Evolutionary conservation across 2,797 vertebrate species (phyloP).

Genomic region (Crenuchus spilurus): DNA sequence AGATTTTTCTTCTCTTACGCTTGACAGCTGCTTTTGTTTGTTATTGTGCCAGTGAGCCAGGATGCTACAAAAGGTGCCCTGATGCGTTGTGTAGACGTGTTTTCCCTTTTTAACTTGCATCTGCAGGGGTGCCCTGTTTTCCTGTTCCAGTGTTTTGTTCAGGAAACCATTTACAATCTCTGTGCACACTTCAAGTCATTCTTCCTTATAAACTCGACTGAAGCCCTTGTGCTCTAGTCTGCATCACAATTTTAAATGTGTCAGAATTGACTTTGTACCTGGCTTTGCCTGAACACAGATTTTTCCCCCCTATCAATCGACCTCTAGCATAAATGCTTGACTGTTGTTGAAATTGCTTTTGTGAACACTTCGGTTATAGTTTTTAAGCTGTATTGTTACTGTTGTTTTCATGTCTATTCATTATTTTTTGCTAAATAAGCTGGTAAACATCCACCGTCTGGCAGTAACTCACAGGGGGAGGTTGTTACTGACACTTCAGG

Average conservation of each 20-base stretch:
- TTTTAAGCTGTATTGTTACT: neutral
- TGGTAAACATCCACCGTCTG: neutral
- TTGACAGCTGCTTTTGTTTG: constrained; percentile 28
- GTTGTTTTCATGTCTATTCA: neutral
- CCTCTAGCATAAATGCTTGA: neutral
- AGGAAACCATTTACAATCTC: constrained; percentile 41
- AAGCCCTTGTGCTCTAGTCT: constrained; percentile 49
- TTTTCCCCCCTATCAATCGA: too few relatives aligned
- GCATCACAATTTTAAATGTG: constrained; percentile 60
- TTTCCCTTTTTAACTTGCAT: constrained; percentile 29
- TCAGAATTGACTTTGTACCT: constrained; percentile 46
- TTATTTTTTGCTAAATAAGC: neutral
- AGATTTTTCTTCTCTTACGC: neutral
- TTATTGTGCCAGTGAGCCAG: constrained; percentile 30
- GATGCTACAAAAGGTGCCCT: constrained; percentile 39
- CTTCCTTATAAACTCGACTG: constrained; percentile 34
- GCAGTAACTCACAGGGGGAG: neutral
- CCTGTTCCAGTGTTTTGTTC: constrained; percentile 39
- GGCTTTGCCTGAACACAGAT: neutral
- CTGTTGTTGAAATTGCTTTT: neutral
- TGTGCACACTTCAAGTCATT: constrained; percentile 41
- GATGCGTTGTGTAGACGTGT: constrained; percentile 40
- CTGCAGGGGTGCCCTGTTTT: constrained; percentile 1
- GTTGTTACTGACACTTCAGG: neutral
- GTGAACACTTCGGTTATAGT: neutral